phyloP scores from a whole-genome alignment of 2,797 vertebrate genomes.

The Eulemur coronatus region DNA sequence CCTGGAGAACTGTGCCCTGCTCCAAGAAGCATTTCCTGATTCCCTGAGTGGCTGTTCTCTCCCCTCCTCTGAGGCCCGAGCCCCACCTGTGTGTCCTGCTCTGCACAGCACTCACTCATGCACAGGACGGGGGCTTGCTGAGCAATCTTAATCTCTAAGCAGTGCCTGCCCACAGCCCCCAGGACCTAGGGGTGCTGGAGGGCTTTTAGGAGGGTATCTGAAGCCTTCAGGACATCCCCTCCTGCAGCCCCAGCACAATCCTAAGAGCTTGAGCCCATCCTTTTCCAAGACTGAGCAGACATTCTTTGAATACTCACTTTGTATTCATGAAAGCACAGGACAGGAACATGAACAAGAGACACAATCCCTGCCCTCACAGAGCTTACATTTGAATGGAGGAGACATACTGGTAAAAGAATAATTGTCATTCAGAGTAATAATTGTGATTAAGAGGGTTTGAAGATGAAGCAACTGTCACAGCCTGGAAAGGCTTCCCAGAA shows the following conservation, averaged over 20 bases:
- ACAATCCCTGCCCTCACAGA: neutral
- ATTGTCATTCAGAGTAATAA: neutral
- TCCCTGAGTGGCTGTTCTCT: neutral
- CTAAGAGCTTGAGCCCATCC: neutral
- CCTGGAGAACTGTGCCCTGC: neutral
- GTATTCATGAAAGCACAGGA: neutral
- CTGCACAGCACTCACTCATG: neutral
- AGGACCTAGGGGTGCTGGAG: neutral
- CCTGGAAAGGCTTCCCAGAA: neutral
- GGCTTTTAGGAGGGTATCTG: neutral
- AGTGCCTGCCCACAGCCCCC: neutral
- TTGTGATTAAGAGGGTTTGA: neutral
- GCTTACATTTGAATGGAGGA: neutral
- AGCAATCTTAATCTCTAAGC: neutral
- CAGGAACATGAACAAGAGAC: neutral
- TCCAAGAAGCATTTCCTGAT: neutral
- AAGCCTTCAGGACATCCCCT: neutral
- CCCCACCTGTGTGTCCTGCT: neutral
- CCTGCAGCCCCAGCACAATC: neutral
- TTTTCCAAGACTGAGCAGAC: neutral
- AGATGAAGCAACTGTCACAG: neutral
- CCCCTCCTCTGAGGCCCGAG: neutral
- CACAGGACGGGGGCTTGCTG: neutral
- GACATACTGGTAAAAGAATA: neutral
- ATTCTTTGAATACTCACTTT: conserved; percentile 9